These are phyloP conservation scores for Eilema griseolum DNA, from an alignment of 2,888 invertebrate genomes.

Conservation along the genomic window DNA sequence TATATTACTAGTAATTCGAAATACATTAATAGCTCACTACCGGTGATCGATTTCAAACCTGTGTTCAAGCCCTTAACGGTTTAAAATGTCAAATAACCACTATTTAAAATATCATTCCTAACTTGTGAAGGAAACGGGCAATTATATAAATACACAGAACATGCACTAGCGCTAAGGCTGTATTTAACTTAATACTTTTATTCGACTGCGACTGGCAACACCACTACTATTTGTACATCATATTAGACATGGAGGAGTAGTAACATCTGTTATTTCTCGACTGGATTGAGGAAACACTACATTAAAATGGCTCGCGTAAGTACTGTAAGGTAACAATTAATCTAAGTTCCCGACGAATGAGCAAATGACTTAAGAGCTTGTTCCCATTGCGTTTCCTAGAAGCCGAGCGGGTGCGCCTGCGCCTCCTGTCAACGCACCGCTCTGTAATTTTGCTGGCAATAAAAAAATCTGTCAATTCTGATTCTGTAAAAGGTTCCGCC, in stretches of 20 bases:
- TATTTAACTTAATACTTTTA: slow-evolving; percentile 43
- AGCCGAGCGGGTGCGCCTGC: slow-evolving; percentile 50
- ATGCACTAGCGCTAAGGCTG: slow-evolving; percentile 27
- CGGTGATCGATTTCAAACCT: slow-evolving; percentile 23
- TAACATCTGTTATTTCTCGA: slow-evolving; percentile 32
- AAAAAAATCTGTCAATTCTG: slow-evolving; percentile 47
- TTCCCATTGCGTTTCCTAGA: slow-evolving; percentile 64
- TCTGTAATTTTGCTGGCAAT: slow-evolving; percentile 55
- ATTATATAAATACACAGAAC: slow-evolving; percentile 46
- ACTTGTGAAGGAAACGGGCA: slow-evolving; percentile 47
- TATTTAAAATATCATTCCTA: slow-evolving; percentile 42
- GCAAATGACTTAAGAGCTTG: slow-evolving; percentile 63
- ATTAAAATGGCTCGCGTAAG: slow-evolving; percentile 62
- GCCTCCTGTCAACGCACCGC: slow-evolving; percentile 51
- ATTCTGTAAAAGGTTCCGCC: slow-evolving; percentile 28
- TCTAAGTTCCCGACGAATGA: slow-evolving; percentile 59
- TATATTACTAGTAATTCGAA: no score
- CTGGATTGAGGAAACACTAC: slow-evolving; percentile 65
- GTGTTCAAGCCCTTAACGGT: slow-evolving; percentile 21
- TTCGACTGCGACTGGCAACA: slow-evolving; percentile 12
- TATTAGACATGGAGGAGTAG: slow-evolving; percentile 37
- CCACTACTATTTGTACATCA: slow-evolving; percentile 43
- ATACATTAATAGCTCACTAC: slow-evolving; percentile 17
- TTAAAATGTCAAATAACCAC: slow-evolving; percentile 20
- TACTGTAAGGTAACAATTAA: slow-evolving; percentile 65